Evolutionary conservation across 1,140 invertebrate species (phyloP).

Genomic region (Ceratina japonica): DNA sequence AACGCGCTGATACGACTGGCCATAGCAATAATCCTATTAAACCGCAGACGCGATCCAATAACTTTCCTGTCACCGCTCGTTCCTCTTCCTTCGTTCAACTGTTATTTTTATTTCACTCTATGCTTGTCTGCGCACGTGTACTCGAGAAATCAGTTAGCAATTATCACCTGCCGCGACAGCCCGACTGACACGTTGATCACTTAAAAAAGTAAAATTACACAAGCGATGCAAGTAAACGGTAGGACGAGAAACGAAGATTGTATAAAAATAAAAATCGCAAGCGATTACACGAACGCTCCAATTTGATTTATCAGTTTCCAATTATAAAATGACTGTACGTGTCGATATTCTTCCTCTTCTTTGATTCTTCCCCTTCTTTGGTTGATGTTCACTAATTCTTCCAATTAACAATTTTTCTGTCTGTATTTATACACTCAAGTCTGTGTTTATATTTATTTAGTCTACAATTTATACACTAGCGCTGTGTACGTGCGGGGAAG

Average conservation of each 20-base stretch:
- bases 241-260: not conserved
- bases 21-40: conserved; percentile 61
- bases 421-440: no score
- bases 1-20: conserved; percentile 50
- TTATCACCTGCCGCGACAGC: not conserved
- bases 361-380: no score
- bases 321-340: no score
- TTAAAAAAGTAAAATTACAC: not conserved
- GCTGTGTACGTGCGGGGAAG: no score
- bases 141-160: conserved; percentile 11
- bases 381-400: no score
- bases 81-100: conserved; percentile 15
- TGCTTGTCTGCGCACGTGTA: not conserved
- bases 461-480: no score
- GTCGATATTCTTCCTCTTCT: no score
- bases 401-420: no score
- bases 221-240: not conserved
- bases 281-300: no score
- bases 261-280: no score
- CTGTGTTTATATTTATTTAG: no score
- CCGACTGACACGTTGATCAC: not conserved
- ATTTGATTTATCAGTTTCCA: no score
- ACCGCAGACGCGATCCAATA: conserved; percentile 62
- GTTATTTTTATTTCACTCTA: conserved; percentile 31
- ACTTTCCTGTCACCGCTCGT: conserved; percentile 50